A percentile compares a stretch with the other conserved stretches of the same genome.
Evolutionary conservation across 1,140 invertebrate species (phyloP).

Genomic region (Nylanderia fulva): DNA sequence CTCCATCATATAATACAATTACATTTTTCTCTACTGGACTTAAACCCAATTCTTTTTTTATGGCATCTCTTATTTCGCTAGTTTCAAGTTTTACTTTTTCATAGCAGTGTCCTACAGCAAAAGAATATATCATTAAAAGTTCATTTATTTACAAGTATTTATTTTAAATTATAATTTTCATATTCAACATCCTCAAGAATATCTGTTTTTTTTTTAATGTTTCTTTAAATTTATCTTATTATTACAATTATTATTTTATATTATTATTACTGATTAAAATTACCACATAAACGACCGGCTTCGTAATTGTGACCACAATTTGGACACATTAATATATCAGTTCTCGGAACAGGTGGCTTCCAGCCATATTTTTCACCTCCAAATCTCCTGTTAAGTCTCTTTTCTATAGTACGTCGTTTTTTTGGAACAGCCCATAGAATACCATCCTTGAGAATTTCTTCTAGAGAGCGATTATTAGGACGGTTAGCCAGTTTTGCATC

Average conservation of each 20-base stretch:
- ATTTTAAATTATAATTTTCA: not conserved
- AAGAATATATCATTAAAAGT: not conserved
- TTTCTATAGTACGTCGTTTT: constrained; percentile 91
- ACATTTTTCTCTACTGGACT: constrained; percentile 93
- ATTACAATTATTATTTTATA: constrained; percentile 16
- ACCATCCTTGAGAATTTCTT: constrained; percentile 90
- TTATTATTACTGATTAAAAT: constrained; percentile 78
- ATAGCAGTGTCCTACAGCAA: constrained; percentile 90
- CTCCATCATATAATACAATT: constrained; percentile 93
- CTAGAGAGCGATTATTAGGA: constrained; percentile 83
- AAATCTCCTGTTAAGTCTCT: constrained; percentile 90
- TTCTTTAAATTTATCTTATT: not conserved
- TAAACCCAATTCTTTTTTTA: constrained; percentile 89
- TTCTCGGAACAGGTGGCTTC: constrained; percentile 91
- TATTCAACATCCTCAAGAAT: not conserved
- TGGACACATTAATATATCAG: constrained; percentile 90
- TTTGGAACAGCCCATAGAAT: constrained; percentile 94
- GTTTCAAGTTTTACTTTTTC: constrained; percentile 93
- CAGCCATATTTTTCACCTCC: constrained; percentile 88
- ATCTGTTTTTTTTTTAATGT: not conserved
- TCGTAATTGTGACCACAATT: constrained; percentile 94
- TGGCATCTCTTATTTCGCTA: constrained; percentile 90
- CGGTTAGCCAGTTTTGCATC: constrained; percentile 45
- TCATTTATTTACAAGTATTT: not conserved
- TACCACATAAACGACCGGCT: constrained; percentile 92